These are phyloP conservation scores for Cotesia congregata DNA, from an alignment of 2,888 invertebrate genomes.

Conservation along the genomic window DNA sequence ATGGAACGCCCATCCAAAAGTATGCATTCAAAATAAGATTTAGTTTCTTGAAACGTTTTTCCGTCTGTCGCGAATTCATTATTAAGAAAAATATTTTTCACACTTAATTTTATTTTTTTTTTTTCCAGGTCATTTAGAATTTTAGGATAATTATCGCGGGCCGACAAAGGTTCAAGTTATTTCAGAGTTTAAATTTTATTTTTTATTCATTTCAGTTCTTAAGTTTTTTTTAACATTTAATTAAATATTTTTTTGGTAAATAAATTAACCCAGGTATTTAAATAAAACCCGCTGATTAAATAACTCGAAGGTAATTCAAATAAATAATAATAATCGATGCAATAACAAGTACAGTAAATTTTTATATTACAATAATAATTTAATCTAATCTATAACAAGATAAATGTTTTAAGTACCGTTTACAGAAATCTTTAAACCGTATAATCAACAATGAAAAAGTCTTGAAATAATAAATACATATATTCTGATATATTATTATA, in stretches of 20 bases:
- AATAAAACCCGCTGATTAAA: neutral
- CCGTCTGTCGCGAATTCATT: slow-evolving; percentile 22
- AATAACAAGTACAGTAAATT: neutral
- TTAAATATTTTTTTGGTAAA: neutral
- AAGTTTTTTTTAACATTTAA: neutral
- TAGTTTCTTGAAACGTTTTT: slow-evolving; percentile 18
- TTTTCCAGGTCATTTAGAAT: neutral
- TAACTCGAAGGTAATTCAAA: neutral
- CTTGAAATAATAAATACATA: neutral
- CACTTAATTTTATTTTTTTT: neutral
- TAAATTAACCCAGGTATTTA: neutral
- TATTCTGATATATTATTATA: neutral
- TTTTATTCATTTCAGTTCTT: neutral
- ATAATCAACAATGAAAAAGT: neutral
- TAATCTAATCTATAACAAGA: neutral
- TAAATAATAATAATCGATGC: neutral
- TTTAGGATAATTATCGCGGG: neutral
- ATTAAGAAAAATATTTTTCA: slow-evolving; percentile 3
- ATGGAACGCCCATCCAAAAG: slow-evolving; percentile 52
- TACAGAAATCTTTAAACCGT: neutral
- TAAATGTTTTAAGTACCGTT: neutral
- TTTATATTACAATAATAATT: neutral
- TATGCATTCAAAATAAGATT: slow-evolving; percentile 42
- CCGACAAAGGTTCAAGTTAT: neutral
- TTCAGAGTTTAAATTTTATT: neutral